Base-by-base conservation (phyloP, 2,888 invertebrate genomes). In the Fragum sueziense region DNA sequence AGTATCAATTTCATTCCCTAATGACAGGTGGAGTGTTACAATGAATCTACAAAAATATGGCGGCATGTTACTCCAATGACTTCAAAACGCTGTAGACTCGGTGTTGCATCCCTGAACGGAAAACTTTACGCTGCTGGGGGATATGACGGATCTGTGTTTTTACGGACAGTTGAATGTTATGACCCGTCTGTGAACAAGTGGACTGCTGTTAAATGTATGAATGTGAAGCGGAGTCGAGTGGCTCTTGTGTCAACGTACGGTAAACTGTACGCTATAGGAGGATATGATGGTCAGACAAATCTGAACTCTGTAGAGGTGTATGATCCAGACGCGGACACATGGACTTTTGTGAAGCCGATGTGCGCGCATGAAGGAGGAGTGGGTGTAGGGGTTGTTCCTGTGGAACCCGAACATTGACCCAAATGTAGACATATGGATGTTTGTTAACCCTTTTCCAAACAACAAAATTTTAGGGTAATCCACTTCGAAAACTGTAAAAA, bases 331-430 rank as follows among this genome's bases (percentile, higher is more conserved):
- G 94, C 94, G 6, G 95, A 97, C 91, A 94, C 94, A 31, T 97
- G 97, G 97, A 95, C 94, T 2, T 96, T 96, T 91, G 96, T 95
- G 22, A 95, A 96, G 1, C 94, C 96, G 0, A 97, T 97, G 97
- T 95, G 96, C 86, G 96, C 96, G 1, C 97, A 97, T 91, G 97
- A 97, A 91, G 97, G 97, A 0, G 97, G 97, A 0, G 97, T 97
- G 0, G 97, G 97, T n/a, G 96, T 97, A 31, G 97, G 97, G 0
- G 97, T 97, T 6, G 95, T 97, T 86, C 96, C 96, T 7, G 88
- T 90, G 52, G 90, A 90, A 33, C 76, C 85, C 7, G 85, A 86
- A n/a, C 65, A 65, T 61, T 61, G 20, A 59, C 9, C 11, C 11
- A 54, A 54, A 25, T n/a, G 25, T n/a, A 11, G 17, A 22, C 6